A percentile compares a stretch with the other conserved stretches of the same genome.
Evolutionary conservation across 2,888 invertebrate species (phyloP).

Genomic region (Eurois occulta): DNA sequence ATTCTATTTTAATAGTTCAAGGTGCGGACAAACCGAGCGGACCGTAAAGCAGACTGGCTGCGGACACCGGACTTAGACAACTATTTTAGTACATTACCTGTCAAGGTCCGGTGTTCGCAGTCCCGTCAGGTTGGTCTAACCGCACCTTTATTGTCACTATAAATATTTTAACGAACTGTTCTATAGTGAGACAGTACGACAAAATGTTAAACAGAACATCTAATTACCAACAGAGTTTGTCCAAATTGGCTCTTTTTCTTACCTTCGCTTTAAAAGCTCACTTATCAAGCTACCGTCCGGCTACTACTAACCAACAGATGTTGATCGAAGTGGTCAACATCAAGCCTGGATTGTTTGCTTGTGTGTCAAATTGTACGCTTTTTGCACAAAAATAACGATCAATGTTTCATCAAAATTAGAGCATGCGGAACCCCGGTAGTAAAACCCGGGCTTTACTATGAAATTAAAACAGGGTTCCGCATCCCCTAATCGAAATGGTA

Average conservation of each 20-base stretch:
- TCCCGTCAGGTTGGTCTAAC: not conserved
- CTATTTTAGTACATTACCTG: not conserved
- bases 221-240: constrained; percentile 1
- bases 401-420: not conserved
- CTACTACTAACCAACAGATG: not conserved
- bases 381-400: not conserved
- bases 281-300: not conserved
- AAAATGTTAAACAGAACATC: not conserved
- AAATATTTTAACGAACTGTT: not conserved
- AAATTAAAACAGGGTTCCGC: no score
- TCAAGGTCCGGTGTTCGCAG: not conserved
- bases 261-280: constrained; percentile 4
- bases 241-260: not conserved
- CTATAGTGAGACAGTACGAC: not conserved
- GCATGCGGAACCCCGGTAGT: no score
- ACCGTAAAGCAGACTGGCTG: not conserved
- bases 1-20: not conserved
- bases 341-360: not conserved
- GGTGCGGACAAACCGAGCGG: not conserved
- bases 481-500: no score
- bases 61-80: not conserved
- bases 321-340: not conserved
- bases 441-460: no score
- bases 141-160: not conserved
- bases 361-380: not conserved